Evolutionary conservation across 2,113 vertebrate genomes (phyloP).

Genomic region (Pyrgilauda ruficollis): DNA sequence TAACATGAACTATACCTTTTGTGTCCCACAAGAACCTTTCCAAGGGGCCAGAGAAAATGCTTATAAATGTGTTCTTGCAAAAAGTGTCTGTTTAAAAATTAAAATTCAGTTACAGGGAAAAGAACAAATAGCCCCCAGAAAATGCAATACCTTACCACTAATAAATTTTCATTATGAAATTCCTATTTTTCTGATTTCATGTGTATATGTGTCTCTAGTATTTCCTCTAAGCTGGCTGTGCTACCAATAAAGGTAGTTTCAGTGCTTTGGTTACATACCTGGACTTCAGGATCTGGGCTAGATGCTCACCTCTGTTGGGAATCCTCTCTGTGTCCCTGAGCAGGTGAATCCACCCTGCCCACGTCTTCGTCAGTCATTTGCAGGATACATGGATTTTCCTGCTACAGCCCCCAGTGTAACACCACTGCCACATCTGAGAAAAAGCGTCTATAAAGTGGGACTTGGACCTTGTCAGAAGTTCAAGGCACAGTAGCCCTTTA

Average conservation of each 20-base stretch:
- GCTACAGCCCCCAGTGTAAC: neutral
- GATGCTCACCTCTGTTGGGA: neutral
- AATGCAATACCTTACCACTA: neutral
- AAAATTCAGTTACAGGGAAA: rapidly evolving
- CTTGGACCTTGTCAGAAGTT: neutral
- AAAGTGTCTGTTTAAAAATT: neutral
- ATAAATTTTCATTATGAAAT: neutral
- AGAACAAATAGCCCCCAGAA: neutral
- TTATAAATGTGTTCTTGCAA: neutral
- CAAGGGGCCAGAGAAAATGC: neutral
- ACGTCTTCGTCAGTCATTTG: neutral
- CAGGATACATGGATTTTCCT: neutral
- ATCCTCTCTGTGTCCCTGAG: neutral
- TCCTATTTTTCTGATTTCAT: neutral
- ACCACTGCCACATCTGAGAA: neutral
- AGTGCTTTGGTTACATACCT: neutral
- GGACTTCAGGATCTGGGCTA: neutral
- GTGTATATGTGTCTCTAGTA: too few species aligned
- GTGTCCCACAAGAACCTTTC: neutral
- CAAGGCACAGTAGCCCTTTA: rapidly evolving
- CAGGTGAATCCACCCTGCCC: neutral
- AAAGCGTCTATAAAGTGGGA: neutral
- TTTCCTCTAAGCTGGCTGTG: neutral
- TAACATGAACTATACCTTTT: neutral
- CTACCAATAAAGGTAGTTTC: neutral